These are phyloP conservation scores for Pelmatolapia mariae DNA, from an alignment of 2,113 vertebrate genomes.

Conservation along the genomic window DNA sequence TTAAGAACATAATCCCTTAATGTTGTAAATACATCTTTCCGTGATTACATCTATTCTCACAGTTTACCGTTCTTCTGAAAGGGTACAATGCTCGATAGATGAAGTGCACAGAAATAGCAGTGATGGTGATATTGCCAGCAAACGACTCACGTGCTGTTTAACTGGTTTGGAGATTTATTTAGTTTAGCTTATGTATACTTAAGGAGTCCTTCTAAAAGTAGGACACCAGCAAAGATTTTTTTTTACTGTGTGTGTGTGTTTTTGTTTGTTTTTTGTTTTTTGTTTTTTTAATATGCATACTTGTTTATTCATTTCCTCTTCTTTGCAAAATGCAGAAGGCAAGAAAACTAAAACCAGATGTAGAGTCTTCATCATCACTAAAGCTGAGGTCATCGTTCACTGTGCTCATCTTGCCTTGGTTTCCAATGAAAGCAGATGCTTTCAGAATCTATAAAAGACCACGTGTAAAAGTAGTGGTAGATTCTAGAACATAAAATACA, in stretches of 20 bases:
- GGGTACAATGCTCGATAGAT: not conserved
- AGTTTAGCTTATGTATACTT: not conserved
- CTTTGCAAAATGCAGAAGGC: not conserved
- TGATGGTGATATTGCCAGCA: not conserved
- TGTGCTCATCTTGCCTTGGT: constrained; percentile 14
- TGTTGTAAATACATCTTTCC: not conserved
- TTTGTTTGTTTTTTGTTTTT: not conserved
- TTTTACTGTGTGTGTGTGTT: not conserved
- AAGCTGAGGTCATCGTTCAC: constrained; percentile 28
- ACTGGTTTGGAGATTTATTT: not conserved
- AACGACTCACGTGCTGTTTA: not conserved
- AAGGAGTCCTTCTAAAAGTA: not conserved
- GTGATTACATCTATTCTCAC: not conserved
- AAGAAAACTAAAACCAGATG: not conserved
- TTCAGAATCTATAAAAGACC: constrained; percentile 31
- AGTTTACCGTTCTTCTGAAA: not conserved
- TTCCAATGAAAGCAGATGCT: constrained; percentile 11
- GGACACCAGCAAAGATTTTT: not conserved
- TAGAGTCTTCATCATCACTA: not conserved
- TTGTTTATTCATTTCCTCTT: not conserved
- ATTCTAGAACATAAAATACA: constrained; percentile 59
- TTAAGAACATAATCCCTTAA: not conserved
- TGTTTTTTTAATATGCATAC: not conserved
- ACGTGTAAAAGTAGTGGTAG: constrained; percentile 39
- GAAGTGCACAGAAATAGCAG: not conserved